Conservation (phyloP, 2,797 vertebrate species). For the Natrix natrix region DNA sequence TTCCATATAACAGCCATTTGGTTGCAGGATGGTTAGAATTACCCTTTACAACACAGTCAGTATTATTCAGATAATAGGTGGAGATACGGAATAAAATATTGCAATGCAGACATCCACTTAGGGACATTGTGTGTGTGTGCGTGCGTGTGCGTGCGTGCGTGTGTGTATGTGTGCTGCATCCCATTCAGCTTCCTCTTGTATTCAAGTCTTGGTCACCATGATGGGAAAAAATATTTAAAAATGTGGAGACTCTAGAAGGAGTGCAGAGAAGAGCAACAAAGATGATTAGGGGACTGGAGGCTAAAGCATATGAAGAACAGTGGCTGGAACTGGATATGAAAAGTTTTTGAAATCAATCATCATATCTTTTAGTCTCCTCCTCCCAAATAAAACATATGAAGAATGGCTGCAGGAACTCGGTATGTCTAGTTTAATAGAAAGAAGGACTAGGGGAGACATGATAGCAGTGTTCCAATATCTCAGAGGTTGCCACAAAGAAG, state of each 20-base stretch:
- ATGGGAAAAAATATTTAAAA: neutral
- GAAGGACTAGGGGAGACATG: neutral
- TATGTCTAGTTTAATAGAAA: neutral
- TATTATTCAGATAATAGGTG: slow-evolving; percentile 5
- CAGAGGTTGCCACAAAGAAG: neutral
- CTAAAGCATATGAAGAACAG: neutral
- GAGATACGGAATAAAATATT: neutral
- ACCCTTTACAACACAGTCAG: neutral
- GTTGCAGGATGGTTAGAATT: neutral
- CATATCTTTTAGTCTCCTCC: no score
- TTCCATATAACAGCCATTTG: slow-evolving; percentile 24
- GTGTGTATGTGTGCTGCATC: no score
- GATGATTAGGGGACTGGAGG: neutral
- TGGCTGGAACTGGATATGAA: no score
- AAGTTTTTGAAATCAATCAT: no score
- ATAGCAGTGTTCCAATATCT: neutral
- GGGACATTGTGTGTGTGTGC: no score
- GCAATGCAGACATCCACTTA: neutral
- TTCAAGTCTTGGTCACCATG: neutral
- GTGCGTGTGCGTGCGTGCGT: no score
- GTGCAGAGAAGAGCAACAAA: neutral
- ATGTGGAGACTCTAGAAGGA: neutral
- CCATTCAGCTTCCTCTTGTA: neutral
- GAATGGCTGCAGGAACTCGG: neutral
- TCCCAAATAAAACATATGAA: neutral